A percentile compares a stretch with the other conserved stretches of the same genome.
Conservation (phyloP, 2,797 vertebrate species). For the Sebastes dallii region DNA sequence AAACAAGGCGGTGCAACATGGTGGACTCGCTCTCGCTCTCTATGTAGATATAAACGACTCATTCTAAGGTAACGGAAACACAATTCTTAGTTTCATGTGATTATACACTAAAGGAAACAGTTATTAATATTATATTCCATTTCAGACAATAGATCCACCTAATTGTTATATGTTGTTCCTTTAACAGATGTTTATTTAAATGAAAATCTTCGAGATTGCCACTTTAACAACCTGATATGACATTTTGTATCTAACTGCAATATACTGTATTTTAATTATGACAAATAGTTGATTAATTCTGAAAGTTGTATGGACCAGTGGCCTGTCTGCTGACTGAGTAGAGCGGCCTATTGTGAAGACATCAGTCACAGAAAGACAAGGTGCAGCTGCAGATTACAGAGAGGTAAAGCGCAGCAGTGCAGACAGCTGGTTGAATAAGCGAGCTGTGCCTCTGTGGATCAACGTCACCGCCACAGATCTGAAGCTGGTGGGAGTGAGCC, state of each 20-base stretch:
- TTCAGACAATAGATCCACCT: no score
- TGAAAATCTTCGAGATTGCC: no score
- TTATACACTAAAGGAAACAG: no score
- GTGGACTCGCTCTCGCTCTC: no score
- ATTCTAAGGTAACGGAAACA: no score
- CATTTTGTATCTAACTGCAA: neutral
- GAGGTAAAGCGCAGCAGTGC: neutral
- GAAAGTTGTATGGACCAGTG: neutral
- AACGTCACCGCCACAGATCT: slow-evolving; percentile 20
- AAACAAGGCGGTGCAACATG: no score
- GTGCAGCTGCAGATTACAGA: neutral
- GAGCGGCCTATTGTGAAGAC: neutral
- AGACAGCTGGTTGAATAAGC: slow-evolving; percentile 3
- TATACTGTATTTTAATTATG: neutral
- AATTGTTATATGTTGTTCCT: no score
- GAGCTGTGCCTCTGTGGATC: slow-evolving; percentile 19
- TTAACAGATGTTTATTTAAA: no score
- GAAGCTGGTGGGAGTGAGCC: slow-evolving; percentile 11
- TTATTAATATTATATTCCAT: no score
- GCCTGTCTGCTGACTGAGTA: neutral
- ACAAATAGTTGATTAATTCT: neutral
- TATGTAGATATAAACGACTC: no score
- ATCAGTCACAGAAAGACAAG: neutral
- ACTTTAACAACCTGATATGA: neutral
- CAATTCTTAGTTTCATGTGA: no score